Evolutionary conservation across 64 coral and sea anemone genomes (phyloP).

Genomic region (Dendronephthya gigantea): DNA sequence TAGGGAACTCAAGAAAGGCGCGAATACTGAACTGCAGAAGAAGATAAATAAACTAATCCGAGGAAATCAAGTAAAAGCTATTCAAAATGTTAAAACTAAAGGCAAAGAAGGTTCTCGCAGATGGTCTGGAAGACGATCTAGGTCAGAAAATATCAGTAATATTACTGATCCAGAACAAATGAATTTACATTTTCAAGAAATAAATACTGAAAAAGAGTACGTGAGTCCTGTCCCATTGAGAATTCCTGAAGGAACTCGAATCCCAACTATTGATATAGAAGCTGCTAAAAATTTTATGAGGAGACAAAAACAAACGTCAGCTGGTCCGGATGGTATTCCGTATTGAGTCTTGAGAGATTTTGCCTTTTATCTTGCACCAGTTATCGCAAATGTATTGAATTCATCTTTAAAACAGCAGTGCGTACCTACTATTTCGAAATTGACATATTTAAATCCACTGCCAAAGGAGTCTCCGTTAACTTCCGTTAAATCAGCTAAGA

Average conservation of each 20-base stretch:
- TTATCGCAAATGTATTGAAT: neutral
- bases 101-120: neutral
- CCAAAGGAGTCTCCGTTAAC: neutral
- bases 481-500: neutral
- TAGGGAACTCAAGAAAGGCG: neutral
- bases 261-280: neutral
- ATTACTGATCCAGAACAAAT: neutral
- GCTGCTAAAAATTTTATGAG: neutral
- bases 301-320: neutral
- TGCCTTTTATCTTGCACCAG: neutral
- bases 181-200: no score
- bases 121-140: neutral
- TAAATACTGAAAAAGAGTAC: no score
- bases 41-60: neutral
- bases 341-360: neutral
- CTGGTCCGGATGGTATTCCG: neutral
- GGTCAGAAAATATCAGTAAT: neutral
- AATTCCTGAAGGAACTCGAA: neutral
- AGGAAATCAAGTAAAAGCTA: neutral
- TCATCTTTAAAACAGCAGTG: neutral
- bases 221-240: neutral
- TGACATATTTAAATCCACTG: neutral
- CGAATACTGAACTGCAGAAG: slow-evolving; percentile 10
- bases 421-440: neutral
- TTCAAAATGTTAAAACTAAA: neutral